Evolutionary conservation across 2,797 vertebrate species (phyloP).

Genomic region (Crax fasciolata): DNA sequence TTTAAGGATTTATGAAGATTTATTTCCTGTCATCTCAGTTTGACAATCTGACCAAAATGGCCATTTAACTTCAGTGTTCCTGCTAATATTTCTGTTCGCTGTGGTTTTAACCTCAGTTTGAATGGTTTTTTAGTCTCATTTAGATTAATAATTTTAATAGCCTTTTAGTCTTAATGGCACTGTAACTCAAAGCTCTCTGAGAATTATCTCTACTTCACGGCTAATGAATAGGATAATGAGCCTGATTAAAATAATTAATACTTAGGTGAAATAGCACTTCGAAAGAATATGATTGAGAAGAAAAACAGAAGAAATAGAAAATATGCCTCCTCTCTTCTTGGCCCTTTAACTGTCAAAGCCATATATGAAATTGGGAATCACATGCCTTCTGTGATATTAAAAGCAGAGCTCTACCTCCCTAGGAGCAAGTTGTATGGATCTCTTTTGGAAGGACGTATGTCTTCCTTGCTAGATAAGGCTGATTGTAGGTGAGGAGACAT

Average conservation of each 20-base stretch:
- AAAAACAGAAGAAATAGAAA: background rate
- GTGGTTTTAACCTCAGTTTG: constrained; percentile 58
- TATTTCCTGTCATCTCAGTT: constrained; percentile 40
- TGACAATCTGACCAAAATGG: constrained; percentile 41
- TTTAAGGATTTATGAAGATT: constrained; percentile 59
- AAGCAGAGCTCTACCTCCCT: background rate
- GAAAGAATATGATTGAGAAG: background rate
- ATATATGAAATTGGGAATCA: background rate
- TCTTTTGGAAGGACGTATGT: background rate
- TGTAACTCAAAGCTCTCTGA: background rate
- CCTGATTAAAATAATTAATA: constrained; percentile 26
- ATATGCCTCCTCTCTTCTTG: background rate
- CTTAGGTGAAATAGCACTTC: background rate
- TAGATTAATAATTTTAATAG: constrained; percentile 28
- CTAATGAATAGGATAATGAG: constrained; percentile 21
- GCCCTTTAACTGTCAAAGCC: background rate
- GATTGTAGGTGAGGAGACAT: rapidly evolving
- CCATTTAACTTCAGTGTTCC: constrained; percentile 29
- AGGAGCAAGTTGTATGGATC: rapidly evolving
- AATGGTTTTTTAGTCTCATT: constrained; percentile 4
- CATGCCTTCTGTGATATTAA: background rate
- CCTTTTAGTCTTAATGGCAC: background rate
- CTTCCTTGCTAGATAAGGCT: background rate
- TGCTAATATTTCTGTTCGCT: constrained; percentile 46
- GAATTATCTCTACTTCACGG: background rate